phyloP scores from a whole-genome alignment of 1,140 invertebrate species.

The Neodiprion virginianus region DNA sequence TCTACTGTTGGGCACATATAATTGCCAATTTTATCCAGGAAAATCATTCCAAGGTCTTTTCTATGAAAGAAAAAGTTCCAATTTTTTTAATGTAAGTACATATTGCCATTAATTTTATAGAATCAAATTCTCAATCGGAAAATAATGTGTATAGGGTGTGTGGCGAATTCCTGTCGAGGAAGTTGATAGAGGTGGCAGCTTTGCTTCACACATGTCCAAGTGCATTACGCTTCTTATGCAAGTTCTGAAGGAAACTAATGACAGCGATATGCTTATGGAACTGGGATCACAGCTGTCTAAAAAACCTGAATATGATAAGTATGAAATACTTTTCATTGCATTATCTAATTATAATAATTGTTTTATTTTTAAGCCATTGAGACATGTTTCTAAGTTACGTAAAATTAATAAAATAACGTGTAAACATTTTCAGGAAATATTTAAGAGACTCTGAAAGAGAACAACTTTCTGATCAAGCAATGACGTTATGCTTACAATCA shows the following conservation, averaged over 20 bases:
- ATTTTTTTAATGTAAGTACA: slow-evolving; percentile 86
- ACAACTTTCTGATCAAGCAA: slow-evolving; percentile 77
- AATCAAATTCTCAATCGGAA: slow-evolving; percentile 9
- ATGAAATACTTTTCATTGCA: slow-evolving; percentile 36
- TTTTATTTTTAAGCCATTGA: neutral
- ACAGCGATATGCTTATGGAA: slow-evolving; percentile 82
- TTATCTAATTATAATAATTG: neutral
- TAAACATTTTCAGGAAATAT: slow-evolving; percentile 69
- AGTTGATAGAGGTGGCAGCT: slow-evolving; percentile 90
- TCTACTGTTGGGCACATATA: slow-evolving; percentile 73
- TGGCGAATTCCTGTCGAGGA: slow-evolving; percentile 91
- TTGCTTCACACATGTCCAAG: slow-evolving; percentile 89
- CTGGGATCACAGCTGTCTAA: slow-evolving; percentile 79
- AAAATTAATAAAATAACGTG: slow-evolving; percentile 12
- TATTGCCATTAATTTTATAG: neutral
- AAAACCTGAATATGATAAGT: slow-evolving; percentile 84
- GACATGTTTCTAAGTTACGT: slow-evolving; percentile 8
- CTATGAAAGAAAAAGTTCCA: slow-evolving; percentile 80
- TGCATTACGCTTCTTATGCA: slow-evolving; percentile 83
- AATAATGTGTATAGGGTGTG: slow-evolving; percentile 70
- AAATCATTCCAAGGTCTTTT: slow-evolving; percentile 81
- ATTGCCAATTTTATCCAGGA: slow-evolving; percentile 65
- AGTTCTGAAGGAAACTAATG: slow-evolving; percentile 78
- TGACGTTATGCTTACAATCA: slow-evolving; percentile 72
- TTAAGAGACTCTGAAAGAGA: slow-evolving; percentile 81